A percentile compares a stretch with the other conserved stretches of the same genome.
phyloP scores from a whole-genome alignment of 1,140 invertebrate genomes.

The Bombus haemorrhoidalis region DNA sequence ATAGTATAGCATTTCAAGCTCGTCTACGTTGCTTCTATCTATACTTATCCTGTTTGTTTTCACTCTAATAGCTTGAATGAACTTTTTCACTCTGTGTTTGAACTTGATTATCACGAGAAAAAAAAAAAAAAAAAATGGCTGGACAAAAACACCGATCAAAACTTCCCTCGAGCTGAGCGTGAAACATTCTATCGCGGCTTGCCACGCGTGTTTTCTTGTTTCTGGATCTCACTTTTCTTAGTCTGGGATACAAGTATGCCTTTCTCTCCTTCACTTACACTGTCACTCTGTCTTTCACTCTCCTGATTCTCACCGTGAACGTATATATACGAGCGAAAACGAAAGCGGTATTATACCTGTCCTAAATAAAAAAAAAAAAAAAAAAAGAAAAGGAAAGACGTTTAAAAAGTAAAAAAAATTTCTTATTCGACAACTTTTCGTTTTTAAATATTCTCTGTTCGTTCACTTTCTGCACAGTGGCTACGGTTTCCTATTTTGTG shows the following conservation, averaged over 20 bases:
- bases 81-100: constrained; percentile 7
- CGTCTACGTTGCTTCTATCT: constrained; percentile 15
- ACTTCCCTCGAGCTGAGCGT: constrained; percentile 15
- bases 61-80: constrained; percentile 27
- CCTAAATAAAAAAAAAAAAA: background rate
- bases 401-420: background rate
- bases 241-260: constrained; percentile 28
- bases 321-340: constrained; percentile 3
- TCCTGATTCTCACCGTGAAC: constrained; percentile 21
- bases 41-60: constrained; percentile 11
- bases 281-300: constrained; percentile 2
- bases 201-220: constrained; percentile 39
- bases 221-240: constrained; percentile 31
- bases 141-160: background rate
- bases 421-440: background rate
- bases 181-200: constrained; percentile 39
- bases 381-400: background rate
- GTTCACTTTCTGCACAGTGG: constrained; percentile 48
- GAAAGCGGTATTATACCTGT: background rate
- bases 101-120: background rate
- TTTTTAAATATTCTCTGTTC: constrained; percentile 31
- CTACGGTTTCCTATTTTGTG: constrained; percentile 48
- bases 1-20: background rate
- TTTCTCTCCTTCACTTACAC: constrained; percentile 22
- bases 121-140: background rate